Percentiles rank a stretch among this genome's conserved stretches.
These are phyloP conservation scores for Epinephelus cyanopodus DNA, from an alignment of 2,113 vertebrate genomes.

Conservation along the genomic window DNA sequence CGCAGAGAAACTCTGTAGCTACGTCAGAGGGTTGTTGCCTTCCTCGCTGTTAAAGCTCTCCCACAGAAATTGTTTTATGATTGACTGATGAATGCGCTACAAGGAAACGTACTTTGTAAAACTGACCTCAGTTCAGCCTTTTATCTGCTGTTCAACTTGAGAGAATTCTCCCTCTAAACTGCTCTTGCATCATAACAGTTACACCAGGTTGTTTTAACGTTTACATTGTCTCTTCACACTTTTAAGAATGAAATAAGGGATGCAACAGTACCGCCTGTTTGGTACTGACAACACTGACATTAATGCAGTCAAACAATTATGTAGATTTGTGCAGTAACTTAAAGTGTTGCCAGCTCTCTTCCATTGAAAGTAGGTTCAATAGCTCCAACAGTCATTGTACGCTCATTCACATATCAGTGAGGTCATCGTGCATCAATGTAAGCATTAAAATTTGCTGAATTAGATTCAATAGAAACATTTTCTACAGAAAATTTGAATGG, in stretches of 20 bases:
- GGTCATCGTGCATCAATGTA: no score
- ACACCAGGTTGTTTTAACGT: background rate
- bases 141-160: conserved; percentile 12
- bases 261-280: background rate
- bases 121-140: background rate
- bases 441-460: no score
- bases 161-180: background rate
- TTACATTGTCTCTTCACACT: background rate
- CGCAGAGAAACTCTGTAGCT: background rate
- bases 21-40: background rate
- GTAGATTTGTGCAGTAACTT: background rate
- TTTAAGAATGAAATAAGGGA: background rate
- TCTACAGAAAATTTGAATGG: no score
- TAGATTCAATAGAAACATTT: no score
- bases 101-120: conserved; percentile 8
- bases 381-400: no score
- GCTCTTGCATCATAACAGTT: background rate
- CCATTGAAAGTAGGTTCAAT: no score
- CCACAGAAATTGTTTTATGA: conserved; percentile 1
- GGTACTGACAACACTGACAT: background rate
- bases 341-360: no score
- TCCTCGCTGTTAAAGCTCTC: background rate
- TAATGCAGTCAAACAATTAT: background rate
- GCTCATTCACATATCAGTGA: no score
- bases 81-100: conserved; percentile 2